These are phyloP conservation scores for Brienomyrus brachyistius DNA, from an alignment of 2,113 vertebrate genomes.

Conservation along the genomic window DNA sequence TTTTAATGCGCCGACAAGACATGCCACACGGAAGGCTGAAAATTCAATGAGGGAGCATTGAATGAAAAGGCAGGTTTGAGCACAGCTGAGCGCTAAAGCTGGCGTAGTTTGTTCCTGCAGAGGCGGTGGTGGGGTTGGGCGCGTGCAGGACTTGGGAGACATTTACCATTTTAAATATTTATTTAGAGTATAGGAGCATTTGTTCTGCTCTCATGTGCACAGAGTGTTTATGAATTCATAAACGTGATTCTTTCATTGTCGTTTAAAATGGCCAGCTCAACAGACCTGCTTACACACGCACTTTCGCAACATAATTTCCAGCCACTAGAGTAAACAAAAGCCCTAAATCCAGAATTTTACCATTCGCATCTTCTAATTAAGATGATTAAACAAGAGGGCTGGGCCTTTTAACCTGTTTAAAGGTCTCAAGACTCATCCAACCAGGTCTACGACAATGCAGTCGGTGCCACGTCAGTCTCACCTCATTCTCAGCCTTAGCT, in stretches of 20 bases:
- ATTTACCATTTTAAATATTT: slow-evolving; percentile 18
- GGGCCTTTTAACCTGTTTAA: slow-evolving; percentile 3
- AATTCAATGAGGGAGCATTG: neutral
- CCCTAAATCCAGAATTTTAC: neutral
- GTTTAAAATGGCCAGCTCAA: slow-evolving; percentile 9
- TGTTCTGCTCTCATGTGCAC: neutral
- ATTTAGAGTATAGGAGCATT: slow-evolving; percentile 15
- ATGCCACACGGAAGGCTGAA: neutral
- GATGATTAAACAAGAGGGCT: neutral
- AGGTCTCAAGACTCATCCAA: neutral
- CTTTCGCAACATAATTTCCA: neutral
- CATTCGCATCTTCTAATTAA: neutral
- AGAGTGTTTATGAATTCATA: neutral
- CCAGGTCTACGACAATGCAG: neutral
- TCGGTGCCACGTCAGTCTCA: neutral
- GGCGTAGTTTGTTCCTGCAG: neutral
- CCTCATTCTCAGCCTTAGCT: neutral
- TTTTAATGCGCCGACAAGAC: neutral
- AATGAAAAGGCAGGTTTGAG: neutral
- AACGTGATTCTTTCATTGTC: neutral
- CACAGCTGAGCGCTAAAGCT: neutral
- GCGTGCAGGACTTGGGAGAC: neutral
- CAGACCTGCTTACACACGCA: neutral
- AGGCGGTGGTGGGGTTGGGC: neutral
- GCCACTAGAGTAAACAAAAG: neutral